Conservation (phyloP, 2,888 invertebrate species). For the Parthenolecanium corni region DNA sequence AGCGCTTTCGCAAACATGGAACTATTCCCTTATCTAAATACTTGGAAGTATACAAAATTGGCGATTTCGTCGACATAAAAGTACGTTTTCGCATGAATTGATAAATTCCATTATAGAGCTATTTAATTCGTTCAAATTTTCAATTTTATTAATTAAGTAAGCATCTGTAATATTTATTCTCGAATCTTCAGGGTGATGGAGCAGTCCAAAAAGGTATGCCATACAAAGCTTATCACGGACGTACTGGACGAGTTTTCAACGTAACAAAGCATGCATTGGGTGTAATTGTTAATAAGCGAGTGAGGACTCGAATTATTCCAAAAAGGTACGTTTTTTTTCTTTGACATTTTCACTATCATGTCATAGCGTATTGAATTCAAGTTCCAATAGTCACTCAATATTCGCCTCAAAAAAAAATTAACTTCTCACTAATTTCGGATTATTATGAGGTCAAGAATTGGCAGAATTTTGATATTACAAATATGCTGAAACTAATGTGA, state of each 20-base stretch:
- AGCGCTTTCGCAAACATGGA: constrained; percentile 90
- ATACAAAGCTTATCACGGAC: constrained; percentile 96
- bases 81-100: constrained; percentile 40
- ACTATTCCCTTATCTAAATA: constrained; percentile 91
- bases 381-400: too few relatives aligned
- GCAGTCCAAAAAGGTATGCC: constrained; percentile 99
- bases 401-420: too few relatives aligned
- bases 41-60: constrained; percentile 95
- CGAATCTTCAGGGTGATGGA: constrained; percentile 80
- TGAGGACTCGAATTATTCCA: constrained; percentile 86
- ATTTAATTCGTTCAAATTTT: too few relatives aligned
- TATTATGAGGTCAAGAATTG: too few relatives aligned
- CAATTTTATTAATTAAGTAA: too few relatives aligned
- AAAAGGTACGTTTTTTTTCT: constrained; percentile 57
- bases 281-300: constrained; percentile 96
- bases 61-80: constrained; percentile 98
- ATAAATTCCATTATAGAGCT: too few relatives aligned
- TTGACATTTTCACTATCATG: too few relatives aligned
- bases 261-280: constrained; percentile 96
- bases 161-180: too few relatives aligned
- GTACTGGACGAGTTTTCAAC: constrained; percentile 96
- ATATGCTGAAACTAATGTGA: too few relatives aligned
- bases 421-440: too few relatives aligned
- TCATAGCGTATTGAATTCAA: too few relatives aligned
- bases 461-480: too few relatives aligned